phyloP scores from a whole-genome alignment of 2,888 invertebrate genomes.

The Gonocerus acuteangulatus region DNA sequence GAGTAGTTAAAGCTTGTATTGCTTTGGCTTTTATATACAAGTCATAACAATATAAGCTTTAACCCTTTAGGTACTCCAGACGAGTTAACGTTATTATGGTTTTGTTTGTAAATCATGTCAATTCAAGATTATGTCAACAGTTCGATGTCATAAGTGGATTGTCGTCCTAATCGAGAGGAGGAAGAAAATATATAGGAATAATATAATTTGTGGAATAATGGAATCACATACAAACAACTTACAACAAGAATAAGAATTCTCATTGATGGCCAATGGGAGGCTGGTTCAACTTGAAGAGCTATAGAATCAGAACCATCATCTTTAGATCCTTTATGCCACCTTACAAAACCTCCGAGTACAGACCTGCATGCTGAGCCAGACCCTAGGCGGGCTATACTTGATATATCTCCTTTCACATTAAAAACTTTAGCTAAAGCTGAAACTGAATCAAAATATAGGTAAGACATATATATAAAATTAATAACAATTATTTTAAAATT shows the following conservation, averaged over 20 bases:
- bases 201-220: no score
- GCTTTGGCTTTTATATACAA: no score
- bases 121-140: no score
- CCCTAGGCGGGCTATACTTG: conserved; percentile 70
- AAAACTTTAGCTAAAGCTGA: conserved; percentile 69
- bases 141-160: no score
- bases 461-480: background rate
- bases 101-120: no score
- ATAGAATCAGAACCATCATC: conserved; percentile 66
- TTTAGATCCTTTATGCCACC: conserved; percentile 70
- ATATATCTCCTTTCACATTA: conserved; percentile 63
- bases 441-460: conserved; percentile 45
- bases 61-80: no score
- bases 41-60: no score
- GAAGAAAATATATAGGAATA: no score
- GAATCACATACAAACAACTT: conserved; percentile 33
- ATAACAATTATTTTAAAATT: background rate
- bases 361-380: conserved; percentile 97
- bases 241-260: conserved; percentile 82
- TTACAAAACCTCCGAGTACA: conserved; percentile 87
- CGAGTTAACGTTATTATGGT: no score
- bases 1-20: no score
- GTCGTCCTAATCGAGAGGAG: no score
- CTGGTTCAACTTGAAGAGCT: conserved; percentile 63
- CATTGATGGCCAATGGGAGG: conserved; percentile 83